Base-by-base conservation (phyloP, 1,140 invertebrate species). In the Drosophila bocqueti region DNA sequence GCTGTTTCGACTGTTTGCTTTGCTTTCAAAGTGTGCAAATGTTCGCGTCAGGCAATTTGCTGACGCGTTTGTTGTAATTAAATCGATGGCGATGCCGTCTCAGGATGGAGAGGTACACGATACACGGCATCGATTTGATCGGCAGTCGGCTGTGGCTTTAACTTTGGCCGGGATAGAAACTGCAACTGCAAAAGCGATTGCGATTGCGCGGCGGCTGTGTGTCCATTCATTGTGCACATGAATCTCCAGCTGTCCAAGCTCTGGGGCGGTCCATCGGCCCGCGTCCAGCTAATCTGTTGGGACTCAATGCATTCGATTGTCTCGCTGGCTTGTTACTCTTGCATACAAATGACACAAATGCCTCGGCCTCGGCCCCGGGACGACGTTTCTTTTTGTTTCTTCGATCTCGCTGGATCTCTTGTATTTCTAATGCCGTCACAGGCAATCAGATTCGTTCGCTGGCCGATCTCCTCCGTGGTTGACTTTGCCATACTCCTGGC, bases 301-400 rank as follows among this genome's bases (percentile, higher is more conserved):
- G 85, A 89, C 86, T 67, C 78, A 63, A 66, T 71, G 63, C 71
- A 74, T 72, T 78, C 67, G 81, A 74, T 79, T 75, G 81, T 73
- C 75, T 79, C 65, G 66, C 74, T 85, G 57, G 81, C 86, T 90
- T 90, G 85, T 91, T 90, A 90, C 85, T 90, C 85, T 90, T 90
- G 85, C 85, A 90, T 90, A 90, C 86, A 90, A 90, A 90, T 90
- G 85, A 89, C 85, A 89, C 82, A 89, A 89, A 89, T 90, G 85
- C 83, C 87, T 90, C 64, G 78, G 59, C n/a, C 50, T 36, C 31
- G 52, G 52, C 34, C 52, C 34, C 52, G 34, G 21, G 52, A 24
- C 64, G 68, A 61, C 68, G 71, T 74, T 61, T 74, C 68, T 73
- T 74, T 74, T 73, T 73, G 69, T 73, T 73, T 34, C 50, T 73